Conservation (phyloP, 2,797 vertebrate species). For the Mionectes olivaceus region DNA sequence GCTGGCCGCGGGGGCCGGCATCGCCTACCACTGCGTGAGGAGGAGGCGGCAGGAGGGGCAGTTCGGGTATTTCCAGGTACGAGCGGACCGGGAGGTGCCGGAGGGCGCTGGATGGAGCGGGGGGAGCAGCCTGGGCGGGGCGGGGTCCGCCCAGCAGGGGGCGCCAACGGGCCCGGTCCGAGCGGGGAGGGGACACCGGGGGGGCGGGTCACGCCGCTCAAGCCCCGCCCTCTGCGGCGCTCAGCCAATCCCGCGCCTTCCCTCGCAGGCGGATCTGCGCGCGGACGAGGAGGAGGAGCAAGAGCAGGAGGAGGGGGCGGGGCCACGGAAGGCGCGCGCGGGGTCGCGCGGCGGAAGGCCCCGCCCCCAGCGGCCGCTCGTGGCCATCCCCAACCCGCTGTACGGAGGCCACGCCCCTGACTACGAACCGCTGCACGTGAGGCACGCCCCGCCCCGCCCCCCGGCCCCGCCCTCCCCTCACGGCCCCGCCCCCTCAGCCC, state of each 20-base stretch:
- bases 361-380: background rate
- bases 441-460: background rate
- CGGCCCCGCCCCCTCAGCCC: too few relatives aligned
- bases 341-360: background rate
- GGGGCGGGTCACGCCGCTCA: too few relatives aligned
- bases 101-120: accelerated
- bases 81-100: accelerated
- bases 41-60: constrained; percentile 80
- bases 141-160: background rate
- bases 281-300: background rate
- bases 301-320: background rate
- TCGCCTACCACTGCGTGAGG: constrained; percentile 79
- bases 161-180: background rate
- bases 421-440: constrained; percentile 50
- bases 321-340: background rate
- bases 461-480: background rate
- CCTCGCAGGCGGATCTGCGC: background rate
- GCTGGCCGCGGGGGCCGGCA: constrained; percentile 67
- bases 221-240: background rate
- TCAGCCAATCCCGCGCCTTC: background rate
- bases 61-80: constrained; percentile 89
- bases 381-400: constrained; percentile 47
- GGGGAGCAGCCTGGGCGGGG: too few relatives aligned
- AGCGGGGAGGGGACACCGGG: background rate
- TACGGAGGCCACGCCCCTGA: background rate